These are phyloP conservation scores for Chloroceryle inda DNA, from an alignment of 2,797 vertebrate genomes.

Conservation along the genomic window DNA sequence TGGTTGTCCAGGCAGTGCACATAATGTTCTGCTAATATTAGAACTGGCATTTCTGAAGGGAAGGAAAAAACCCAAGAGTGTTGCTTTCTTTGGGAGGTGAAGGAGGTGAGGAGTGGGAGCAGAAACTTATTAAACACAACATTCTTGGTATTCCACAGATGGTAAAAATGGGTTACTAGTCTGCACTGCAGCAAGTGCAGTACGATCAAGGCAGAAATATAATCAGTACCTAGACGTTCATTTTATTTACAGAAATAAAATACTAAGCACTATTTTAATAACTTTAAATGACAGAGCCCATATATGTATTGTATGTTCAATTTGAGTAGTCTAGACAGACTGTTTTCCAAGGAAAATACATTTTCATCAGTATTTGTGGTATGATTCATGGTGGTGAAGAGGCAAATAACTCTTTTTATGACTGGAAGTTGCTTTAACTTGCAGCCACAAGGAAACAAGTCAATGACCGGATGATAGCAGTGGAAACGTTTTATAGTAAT, in stretches of 20 bases:
- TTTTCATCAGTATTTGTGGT: slow-evolving; percentile 72
- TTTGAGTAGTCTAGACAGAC: slow-evolving; percentile 66
- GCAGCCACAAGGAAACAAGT: slow-evolving; percentile 60
- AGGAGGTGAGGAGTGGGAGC: background rate
- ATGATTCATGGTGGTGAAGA: slow-evolving; percentile 73
- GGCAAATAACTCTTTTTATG: slow-evolving; percentile 70
- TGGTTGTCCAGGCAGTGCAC: background rate
- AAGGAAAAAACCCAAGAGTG: background rate
- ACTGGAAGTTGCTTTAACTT: slow-evolving; percentile 71
- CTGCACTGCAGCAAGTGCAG: slow-evolving; percentile 35
- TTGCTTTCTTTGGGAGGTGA: background rate
- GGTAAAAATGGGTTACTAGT: background rate
- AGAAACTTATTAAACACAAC: slow-evolving; percentile 14
- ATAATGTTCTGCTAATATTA: background rate
- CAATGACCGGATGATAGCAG: slow-evolving; percentile 45
- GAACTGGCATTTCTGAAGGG: background rate
- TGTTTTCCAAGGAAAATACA: slow-evolving; percentile 71
- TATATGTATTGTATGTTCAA: slow-evolving; percentile 46
- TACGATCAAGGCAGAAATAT: background rate
- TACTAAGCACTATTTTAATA: slow-evolving; percentile 45
- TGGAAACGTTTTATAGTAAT: slow-evolving; percentile 43
- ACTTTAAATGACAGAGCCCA: slow-evolving; percentile 23
- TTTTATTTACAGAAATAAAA: slow-evolving; percentile 66
- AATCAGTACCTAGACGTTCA: background rate
- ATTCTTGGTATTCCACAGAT: slow-evolving; percentile 18